Conservation (phyloP, 2,113 vertebrate species). For the Microcebus jonahi region DNA sequence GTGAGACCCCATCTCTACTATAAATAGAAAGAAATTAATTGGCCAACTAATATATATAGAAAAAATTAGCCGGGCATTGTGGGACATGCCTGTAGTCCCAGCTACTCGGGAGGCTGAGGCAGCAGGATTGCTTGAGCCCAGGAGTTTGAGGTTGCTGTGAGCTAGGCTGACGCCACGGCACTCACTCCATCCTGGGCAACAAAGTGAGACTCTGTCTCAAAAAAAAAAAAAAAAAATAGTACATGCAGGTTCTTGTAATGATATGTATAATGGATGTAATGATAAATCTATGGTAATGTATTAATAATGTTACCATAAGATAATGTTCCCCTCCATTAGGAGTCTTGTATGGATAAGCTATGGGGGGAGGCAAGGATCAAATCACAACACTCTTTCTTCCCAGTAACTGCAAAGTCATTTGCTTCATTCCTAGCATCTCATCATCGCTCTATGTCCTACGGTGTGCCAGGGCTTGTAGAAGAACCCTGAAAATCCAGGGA, state of each 20-base stretch:
- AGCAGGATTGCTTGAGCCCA: too few relatives aligned
- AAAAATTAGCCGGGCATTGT: too few relatives aligned
- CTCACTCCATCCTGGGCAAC: too few relatives aligned
- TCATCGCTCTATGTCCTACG: not conserved
- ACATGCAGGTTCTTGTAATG: slow-evolving; percentile 22
- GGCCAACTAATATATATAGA: too few relatives aligned
- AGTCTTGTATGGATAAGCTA: not conserved
- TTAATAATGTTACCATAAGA: not conserved
- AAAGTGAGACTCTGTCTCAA: too few relatives aligned
- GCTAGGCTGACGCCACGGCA: too few relatives aligned
- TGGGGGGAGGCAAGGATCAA: not conserved
- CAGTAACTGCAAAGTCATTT: not conserved
- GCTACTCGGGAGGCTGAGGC: too few relatives aligned
- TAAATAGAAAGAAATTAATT: too few relatives aligned
- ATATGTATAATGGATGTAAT: not conserved
- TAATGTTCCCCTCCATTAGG: not conserved
- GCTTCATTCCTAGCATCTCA: not conserved
- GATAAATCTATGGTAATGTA: slow-evolving; percentile 1
- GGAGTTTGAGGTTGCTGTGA: too few relatives aligned
- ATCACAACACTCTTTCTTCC: not conserved
- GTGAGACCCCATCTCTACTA: too few relatives aligned
- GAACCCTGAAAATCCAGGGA: not conserved
- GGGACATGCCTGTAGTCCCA: too few relatives aligned
- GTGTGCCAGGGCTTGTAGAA: not conserved
- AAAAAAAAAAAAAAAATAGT: not conserved